Evolutionary conservation across 2,797 vertebrate genomes (phyloP).

Genomic region (Oryzias dopingdopingensis): DNA sequence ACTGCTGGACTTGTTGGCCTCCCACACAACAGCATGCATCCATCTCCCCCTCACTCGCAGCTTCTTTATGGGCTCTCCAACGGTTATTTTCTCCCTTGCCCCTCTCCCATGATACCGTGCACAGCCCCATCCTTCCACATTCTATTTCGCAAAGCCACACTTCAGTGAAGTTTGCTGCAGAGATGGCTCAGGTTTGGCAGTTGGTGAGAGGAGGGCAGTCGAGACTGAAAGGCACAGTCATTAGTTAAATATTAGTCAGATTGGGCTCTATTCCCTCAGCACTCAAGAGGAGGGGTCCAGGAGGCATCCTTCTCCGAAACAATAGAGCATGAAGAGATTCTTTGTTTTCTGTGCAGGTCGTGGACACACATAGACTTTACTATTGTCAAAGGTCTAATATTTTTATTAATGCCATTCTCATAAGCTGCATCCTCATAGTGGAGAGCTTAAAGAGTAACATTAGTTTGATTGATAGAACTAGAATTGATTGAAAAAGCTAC

Average conservation of each 20-base stretch:
- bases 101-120: constrained; percentile 55
- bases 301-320: constrained; percentile 62
- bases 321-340: constrained; percentile 58
- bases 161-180: constrained; percentile 61
- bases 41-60: constrained; percentile 62
- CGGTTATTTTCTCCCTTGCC: constrained; percentile 64
- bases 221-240: constrained; percentile 66
- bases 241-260: constrained; percentile 81
- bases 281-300: constrained; percentile 45
- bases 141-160: constrained; percentile 69
- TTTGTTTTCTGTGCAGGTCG: constrained; percentile 21
- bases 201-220: constrained; percentile 62
- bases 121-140: constrained; percentile 62
- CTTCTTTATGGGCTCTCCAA: constrained; percentile 72
- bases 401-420: constrained; percentile 49
- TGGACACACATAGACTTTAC: constrained; percentile 19
- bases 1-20: constrained; percentile 69
- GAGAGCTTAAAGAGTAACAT: constrained; percentile 33
- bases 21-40: constrained; percentile 69
- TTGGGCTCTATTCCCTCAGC: constrained; percentile 66
- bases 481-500: constrained; percentile 29
- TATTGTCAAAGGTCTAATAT: constrained; percentile 27
- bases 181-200: constrained; percentile 71
- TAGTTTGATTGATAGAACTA: constrained; percentile 19
- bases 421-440: constrained; percentile 34